phyloP scores from a whole-genome alignment of 2,113 vertebrate species.

The Argyrosomus japonicus region DNA sequence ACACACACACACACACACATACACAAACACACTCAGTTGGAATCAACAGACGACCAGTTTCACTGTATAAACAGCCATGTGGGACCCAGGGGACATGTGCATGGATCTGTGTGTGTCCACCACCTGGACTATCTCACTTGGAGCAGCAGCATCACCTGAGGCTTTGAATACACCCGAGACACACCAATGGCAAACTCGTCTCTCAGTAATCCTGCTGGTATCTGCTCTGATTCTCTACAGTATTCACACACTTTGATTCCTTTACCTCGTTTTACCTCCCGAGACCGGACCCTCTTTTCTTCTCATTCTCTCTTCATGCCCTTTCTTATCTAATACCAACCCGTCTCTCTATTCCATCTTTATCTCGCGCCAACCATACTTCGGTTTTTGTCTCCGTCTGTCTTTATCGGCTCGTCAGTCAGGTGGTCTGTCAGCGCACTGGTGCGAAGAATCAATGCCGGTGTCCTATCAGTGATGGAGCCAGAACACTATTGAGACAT shows the following conservation, averaged over 20 bases:
- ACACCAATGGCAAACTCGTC: slow-evolving; percentile 34
- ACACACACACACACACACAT: slow-evolving; percentile 21
- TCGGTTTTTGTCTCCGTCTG: slow-evolving; percentile 46
- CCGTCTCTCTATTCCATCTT: slow-evolving; percentile 50
- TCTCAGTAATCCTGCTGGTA: slow-evolving; percentile 49
- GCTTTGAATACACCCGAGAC: slow-evolving; percentile 49
- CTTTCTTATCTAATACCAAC: slow-evolving; percentile 56
- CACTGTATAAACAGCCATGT: slow-evolving; percentile 50
- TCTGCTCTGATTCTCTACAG: slow-evolving; percentile 46
- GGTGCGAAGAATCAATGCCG: slow-evolving; percentile 57
- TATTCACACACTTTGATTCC: slow-evolving; percentile 52
- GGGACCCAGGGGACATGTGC: slow-evolving; percentile 40
- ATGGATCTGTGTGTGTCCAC: slow-evolving; percentile 49
- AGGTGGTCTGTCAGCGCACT: slow-evolving; percentile 41
- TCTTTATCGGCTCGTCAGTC: slow-evolving; percentile 70
- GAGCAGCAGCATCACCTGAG: slow-evolving; percentile 60
- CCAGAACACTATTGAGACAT: slow-evolving; percentile 60
- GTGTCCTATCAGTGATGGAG: slow-evolving; percentile 57
- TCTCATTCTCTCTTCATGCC: slow-evolving; percentile 32
- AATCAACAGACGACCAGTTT: slow-evolving; percentile 52
- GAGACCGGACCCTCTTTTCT: slow-evolving; percentile 45
- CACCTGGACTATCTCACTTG: slow-evolving; percentile 48
- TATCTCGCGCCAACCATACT: slow-evolving; percentile 50
- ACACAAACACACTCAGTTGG: not conserved
- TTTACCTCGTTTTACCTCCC: slow-evolving; percentile 57